Evolutionary conservation across 2,888 invertebrate species (phyloP).

Genomic region (Volucella bombylans): DNA sequence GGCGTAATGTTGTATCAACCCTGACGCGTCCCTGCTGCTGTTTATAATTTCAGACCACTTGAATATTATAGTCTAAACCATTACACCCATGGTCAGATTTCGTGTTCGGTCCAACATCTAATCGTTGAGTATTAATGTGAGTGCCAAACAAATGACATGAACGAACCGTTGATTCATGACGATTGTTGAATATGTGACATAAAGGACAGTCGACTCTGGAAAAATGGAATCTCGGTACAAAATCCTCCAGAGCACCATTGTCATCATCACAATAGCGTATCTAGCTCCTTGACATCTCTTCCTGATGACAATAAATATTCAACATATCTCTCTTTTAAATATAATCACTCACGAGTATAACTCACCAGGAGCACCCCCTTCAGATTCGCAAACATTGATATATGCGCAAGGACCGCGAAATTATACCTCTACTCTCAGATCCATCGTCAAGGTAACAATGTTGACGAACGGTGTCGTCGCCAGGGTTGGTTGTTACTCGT

Average conservation of each 20-base stretch:
- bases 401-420: conserved; percentile 28
- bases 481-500: background rate
- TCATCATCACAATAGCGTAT: conserved; percentile 4
- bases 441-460: background rate
- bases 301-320: conserved; percentile 55
- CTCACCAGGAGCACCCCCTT: background rate
- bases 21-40: no score
- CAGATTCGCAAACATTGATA: conserved; percentile 31
- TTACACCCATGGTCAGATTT: no score
- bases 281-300: conserved; percentile 19
- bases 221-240: conserved; percentile 3
- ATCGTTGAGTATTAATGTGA: no score
- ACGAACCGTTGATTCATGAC: no score
- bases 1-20: no score
- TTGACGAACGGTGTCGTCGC: background rate
- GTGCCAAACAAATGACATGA: no score
- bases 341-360: conserved; percentile 41
- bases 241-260: background rate
- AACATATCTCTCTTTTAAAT: conserved; percentile 49
- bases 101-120: no score
- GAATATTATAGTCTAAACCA: no score
- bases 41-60: no score
- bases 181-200: background rate
- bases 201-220: background rate
- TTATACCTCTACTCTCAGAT: conserved; percentile 5